A percentile compares a stretch with the other conserved stretches of the same genome.
Conservation (phyloP, 2,113 vertebrate species). For the Tenrec ecaudatus region DNA sequence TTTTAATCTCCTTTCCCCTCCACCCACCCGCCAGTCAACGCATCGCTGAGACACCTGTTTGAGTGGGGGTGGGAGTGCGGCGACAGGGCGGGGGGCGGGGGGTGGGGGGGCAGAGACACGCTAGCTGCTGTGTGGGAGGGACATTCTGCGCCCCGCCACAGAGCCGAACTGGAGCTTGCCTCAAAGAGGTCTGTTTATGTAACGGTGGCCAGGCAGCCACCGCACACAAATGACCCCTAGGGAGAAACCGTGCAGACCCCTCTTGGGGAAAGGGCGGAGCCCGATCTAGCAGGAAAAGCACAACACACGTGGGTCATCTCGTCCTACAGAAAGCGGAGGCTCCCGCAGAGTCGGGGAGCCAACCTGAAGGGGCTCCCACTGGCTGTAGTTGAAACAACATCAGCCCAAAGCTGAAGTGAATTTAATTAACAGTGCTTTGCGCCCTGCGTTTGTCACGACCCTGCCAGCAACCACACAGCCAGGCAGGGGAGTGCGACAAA, state of each 20-base stretch:
- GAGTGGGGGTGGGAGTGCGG: slow-evolving; percentile 29
- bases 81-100: neutral
- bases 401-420: neutral
- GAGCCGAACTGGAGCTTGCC: slow-evolving; percentile 10
- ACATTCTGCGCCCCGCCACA: neutral
- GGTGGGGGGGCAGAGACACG: neutral
- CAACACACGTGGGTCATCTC: too few relatives aligned
- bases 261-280: neutral
- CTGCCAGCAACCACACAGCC: too few relatives aligned
- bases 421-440: too few relatives aligned
- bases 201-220: neutral
- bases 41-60: slow-evolving; percentile 81
- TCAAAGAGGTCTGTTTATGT: neutral
- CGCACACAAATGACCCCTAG: neutral
- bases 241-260: neutral
- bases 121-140: neutral
- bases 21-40: slow-evolving; percentile 83
- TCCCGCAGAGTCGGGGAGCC: neutral
- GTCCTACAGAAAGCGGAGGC: neutral
- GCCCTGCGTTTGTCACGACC: too few relatives aligned
- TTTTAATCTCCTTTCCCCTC: slow-evolving; percentile 84
- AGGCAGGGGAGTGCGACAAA: too few relatives aligned
- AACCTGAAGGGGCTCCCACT: neutral
- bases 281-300: neutral
- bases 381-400: fast-evolving